phyloP scores from a whole-genome alignment of 1,140 invertebrate genomes.

The Bombus haemorrhoidalis region DNA sequence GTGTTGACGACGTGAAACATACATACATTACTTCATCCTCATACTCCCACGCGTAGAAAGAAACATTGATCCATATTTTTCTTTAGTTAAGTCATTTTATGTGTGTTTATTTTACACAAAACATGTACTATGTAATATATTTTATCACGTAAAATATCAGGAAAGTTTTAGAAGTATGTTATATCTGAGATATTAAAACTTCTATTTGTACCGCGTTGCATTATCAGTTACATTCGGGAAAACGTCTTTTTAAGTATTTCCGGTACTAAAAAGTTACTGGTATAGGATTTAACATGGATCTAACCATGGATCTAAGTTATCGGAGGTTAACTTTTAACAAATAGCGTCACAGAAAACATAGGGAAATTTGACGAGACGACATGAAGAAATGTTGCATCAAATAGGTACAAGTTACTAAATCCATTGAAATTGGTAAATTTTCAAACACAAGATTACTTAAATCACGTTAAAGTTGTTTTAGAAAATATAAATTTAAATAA shows the following conservation, averaged over 20 bases:
- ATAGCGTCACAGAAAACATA: background rate
- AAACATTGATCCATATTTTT: constrained; percentile 16
- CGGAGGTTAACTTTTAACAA: background rate
- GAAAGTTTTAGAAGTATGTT: background rate
- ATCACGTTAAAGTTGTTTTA: background rate
- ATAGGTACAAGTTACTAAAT: background rate
- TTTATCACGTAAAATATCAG: constrained; percentile 1
- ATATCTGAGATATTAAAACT: background rate
- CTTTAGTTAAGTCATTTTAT: background rate
- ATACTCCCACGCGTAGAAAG: constrained; percentile 10
- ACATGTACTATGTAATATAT: background rate
- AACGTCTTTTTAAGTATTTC: constrained; percentile 10
- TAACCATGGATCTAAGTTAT: background rate
- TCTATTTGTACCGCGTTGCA: background rate
- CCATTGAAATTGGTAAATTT: constrained; percentile 10
- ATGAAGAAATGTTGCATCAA: background rate
- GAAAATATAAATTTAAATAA: constrained; percentile 32
- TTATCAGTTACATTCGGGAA: background rate
- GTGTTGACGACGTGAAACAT: background rate
- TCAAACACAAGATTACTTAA: constrained; percentile 3
- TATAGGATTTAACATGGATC: background rate
- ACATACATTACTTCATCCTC: background rate
- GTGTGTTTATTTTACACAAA: background rate
- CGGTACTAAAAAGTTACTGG: background rate
- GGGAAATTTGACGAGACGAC: background rate